Evolutionary conservation across 2,888 invertebrate genomes (phyloP).

Genomic region (Trachelus stipa): DNA sequence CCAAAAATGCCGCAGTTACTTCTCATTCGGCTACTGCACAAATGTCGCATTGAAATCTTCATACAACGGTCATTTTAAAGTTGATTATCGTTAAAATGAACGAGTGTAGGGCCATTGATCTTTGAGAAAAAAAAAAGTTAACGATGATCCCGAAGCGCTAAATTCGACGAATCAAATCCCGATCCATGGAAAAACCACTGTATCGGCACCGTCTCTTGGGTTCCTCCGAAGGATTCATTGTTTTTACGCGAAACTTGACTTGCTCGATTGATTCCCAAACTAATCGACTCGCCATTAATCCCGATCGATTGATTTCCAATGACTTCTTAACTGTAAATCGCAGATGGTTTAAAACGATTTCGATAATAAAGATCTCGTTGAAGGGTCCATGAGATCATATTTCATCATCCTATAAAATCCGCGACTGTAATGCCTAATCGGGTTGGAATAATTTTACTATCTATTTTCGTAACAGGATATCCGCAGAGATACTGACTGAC

Average conservation of each 20-base stretch:
- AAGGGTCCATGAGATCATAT: not conserved
- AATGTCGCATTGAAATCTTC: not conserved
- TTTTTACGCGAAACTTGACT: not conserved
- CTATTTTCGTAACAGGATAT: not conserved
- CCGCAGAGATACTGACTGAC: not conserved
- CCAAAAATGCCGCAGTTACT: not conserved
- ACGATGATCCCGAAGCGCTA: not conserved
- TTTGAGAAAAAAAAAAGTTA: not conserved
- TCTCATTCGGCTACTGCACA: not conserved
- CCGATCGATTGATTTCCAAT: not conserved
- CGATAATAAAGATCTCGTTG: too few species aligned
- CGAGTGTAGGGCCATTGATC: not conserved
- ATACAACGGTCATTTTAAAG: not conserved
- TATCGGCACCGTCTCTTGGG: not conserved
- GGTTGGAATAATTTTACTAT: not conserved
- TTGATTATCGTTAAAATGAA: not conserved
- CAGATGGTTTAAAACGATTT: not conserved
- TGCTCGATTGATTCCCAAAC: not conserved
- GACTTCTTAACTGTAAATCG: not conserved
- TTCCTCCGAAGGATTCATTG: not conserved
- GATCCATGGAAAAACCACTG: not conserved
- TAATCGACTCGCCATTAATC: not conserved
- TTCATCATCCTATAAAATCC: not conserved
- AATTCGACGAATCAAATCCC: not conserved
- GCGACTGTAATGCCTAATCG: not conserved